phyloP scores from a whole-genome alignment of 2,888 invertebrate species.

The Adelphocoris suturalis region DNA sequence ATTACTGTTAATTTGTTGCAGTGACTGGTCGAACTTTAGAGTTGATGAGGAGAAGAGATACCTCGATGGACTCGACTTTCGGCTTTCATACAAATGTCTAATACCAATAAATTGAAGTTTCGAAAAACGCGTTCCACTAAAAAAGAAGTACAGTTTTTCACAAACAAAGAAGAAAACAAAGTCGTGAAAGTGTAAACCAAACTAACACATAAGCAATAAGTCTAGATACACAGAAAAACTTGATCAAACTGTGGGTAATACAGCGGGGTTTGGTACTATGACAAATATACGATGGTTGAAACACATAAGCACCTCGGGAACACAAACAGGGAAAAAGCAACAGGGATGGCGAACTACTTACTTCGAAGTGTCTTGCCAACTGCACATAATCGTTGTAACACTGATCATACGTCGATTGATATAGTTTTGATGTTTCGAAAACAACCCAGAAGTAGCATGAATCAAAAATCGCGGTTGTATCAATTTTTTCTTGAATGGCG shows the following conservation, averaged over 20 bases:
- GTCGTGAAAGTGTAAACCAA: not conserved
- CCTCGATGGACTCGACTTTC: no score
- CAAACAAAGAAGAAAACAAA: not conserved
- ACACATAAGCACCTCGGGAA: conserved; percentile 14
- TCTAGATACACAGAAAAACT: not conserved
- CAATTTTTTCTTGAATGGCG: conserved; percentile 25
- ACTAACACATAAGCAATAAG: not conserved
- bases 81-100: no score
- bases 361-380: conserved; percentile 30
- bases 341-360: conserved; percentile 26
- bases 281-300: not conserved
- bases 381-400: conserved; percentile 13
- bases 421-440: not conserved
- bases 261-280: not conserved
- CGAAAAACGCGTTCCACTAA: not conserved
- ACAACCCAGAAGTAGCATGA: conserved; percentile 30
- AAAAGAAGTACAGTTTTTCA: not conserved
- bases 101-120: not conserved
- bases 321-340: conserved; percentile 2
- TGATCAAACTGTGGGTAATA: not conserved
- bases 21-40: no score
- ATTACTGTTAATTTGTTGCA: no score
- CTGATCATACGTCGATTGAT: not conserved
- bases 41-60: no score
- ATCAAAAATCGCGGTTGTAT: conserved; percentile 27